These are phyloP conservation scores for Cheilosia scutellata DNA, from an alignment of 2,888 invertebrate genomes.

Conservation along the genomic window DNA sequence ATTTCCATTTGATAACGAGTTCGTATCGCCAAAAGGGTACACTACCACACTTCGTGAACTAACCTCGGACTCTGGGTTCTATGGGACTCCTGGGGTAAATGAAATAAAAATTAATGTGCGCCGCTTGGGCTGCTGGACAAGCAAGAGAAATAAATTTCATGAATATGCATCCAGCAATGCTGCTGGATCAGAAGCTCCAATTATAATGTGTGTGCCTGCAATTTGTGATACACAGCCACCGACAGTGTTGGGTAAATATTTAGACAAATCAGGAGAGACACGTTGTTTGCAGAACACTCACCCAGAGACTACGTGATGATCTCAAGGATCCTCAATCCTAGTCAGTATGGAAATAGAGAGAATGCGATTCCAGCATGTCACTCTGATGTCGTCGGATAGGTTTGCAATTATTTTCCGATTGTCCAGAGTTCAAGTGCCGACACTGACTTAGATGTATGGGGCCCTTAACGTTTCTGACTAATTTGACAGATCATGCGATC, in stretches of 20 bases:
- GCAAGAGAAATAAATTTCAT: slow-evolving; percentile 49
- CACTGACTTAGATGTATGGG: slow-evolving; percentile 54
- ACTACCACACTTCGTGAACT: slow-evolving; percentile 9
- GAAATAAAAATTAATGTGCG: slow-evolving; percentile 69
- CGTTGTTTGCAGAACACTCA: slow-evolving; percentile 65
- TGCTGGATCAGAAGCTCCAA: slow-evolving; percentile 66
- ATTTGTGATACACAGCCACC: slow-evolving; percentile 28
- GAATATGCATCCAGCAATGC: slow-evolving; percentile 23
- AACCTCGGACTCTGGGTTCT: neutral
- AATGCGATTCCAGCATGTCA: slow-evolving; percentile 33
- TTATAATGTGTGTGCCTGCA: slow-evolving; percentile 59
- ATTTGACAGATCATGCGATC: slow-evolving; percentile 74
- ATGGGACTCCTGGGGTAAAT: neutral
- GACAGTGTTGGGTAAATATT: slow-evolving; percentile 61
- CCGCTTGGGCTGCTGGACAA: slow-evolving; percentile 30
- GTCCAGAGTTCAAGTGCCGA: slow-evolving; percentile 33
- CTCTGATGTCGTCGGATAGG: slow-evolving; percentile 40
- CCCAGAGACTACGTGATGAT: slow-evolving; percentile 38
- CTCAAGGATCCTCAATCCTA: slow-evolving; percentile 56
- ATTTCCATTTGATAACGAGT: slow-evolving; percentile 84
- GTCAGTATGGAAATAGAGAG: neutral
- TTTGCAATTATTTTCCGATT: slow-evolving; percentile 69
- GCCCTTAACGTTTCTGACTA: slow-evolving; percentile 66
- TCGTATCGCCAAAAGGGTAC: slow-evolving; percentile 70
- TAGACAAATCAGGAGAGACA: slow-evolving; percentile 61